Conservation (phyloP, 2,888 invertebrate species). For the Drosophila eohydei region DNA sequence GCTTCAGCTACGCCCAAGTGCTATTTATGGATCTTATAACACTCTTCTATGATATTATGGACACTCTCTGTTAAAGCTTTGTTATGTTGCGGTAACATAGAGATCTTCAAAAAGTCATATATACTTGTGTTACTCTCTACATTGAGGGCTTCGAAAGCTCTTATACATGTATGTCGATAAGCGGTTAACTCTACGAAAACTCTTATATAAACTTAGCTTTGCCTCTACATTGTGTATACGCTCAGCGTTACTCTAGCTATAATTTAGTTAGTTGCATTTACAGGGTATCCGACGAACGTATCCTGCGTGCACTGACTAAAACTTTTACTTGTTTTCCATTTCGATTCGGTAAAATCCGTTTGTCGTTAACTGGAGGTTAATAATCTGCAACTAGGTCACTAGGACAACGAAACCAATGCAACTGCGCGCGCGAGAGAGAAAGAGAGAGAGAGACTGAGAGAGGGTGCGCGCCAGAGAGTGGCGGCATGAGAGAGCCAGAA, state of each 20-base stretch:
- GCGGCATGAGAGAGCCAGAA: conserved; percentile 14
- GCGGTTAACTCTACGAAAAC: too few species aligned
- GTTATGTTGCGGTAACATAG: background rate
- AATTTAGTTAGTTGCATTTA: background rate
- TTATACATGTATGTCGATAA: background rate
- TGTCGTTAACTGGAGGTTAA: conserved; percentile 78
- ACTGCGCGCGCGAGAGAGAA: conserved; percentile 25
- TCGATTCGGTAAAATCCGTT: conserved; percentile 49
- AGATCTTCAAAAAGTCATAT: background rate
- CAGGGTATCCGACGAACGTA: conserved; percentile 30
- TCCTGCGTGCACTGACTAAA: conserved; percentile 3
- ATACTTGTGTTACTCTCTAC: background rate
- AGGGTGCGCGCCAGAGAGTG: conserved; percentile 18
- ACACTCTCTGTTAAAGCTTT: background rate
- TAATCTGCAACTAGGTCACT: conserved; percentile 84
- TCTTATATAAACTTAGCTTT: too few species aligned
- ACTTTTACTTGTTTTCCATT: conserved; percentile 62
- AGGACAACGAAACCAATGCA: conserved; percentile 81
- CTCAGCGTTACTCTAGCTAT: background rate
- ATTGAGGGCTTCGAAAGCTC: background rate
- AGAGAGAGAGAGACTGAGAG: conserved; percentile 9
- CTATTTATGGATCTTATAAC: background rate
- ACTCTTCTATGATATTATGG: background rate
- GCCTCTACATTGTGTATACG: too few species aligned
- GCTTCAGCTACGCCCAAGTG: background rate